phyloP scores from a whole-genome alignment of 2,113 vertebrate genomes.

The Pardalotus punctatus region DNA sequence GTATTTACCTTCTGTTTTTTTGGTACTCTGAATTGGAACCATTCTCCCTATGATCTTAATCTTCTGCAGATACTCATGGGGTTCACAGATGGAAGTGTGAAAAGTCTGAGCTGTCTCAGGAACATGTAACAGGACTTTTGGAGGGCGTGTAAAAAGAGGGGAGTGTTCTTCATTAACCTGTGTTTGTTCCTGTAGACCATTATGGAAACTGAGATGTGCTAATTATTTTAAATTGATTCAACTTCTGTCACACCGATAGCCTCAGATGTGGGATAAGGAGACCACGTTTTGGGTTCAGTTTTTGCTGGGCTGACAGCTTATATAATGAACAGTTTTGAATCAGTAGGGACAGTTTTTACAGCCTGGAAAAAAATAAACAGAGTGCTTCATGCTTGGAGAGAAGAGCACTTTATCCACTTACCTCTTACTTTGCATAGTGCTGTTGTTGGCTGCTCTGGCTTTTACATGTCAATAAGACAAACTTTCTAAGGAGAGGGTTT shows the following conservation, averaged over 20 bases:
- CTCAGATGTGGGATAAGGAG: not conserved
- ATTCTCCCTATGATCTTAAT: not conserved
- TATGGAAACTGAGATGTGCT: not conserved
- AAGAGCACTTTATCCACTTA: not conserved
- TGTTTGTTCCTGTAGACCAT: not conserved
- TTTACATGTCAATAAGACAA: not conserved
- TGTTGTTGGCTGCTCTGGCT: not conserved
- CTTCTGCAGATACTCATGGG: not conserved
- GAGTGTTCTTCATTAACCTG: not conserved
- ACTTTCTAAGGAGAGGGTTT: not conserved
- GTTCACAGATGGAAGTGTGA: not conserved
- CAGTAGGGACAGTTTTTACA: not conserved
- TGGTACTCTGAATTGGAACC: constrained; percentile 19
- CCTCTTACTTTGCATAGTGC: not conserved
- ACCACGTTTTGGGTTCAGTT: not conserved
- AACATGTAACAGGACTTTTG: not conserved
- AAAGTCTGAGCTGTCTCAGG: constrained; percentile 2
- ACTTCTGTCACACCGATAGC: fast-evolving
- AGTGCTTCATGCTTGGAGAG: not conserved
- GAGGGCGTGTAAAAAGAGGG: not conserved
- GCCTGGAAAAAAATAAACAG: not conserved
- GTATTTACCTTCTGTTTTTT: constrained; percentile 28
- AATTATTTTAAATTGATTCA: not conserved
- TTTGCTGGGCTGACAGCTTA: not conserved
- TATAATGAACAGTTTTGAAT: not conserved